Conservation (phyloP, 2,797 vertebrate genomes). For the Fistularia tabacaria region DNA sequence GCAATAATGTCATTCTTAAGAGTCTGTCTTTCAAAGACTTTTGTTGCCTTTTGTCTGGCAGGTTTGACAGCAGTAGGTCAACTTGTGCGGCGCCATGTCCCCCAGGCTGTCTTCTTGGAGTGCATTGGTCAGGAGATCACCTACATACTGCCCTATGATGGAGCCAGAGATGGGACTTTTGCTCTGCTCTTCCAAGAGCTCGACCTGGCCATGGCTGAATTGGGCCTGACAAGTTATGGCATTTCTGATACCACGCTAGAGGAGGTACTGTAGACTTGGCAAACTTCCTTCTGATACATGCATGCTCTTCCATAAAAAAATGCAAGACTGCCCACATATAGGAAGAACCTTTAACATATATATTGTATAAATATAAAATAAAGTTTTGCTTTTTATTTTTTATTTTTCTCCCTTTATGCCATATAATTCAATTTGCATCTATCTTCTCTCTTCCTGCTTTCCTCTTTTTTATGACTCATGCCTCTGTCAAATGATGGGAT, state of each 20-base stretch:
- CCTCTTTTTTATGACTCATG: too few relatives aligned
- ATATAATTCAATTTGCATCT: too few relatives aligned
- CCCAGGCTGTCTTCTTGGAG: conserved; percentile 87
- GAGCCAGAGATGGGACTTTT: conserved; percentile 89
- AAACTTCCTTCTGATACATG: not conserved
- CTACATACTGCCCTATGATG: conserved; percentile 88
- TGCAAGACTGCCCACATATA: too few relatives aligned
- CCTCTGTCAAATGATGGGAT: too few relatives aligned
- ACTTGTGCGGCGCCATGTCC: conserved; percentile 83
- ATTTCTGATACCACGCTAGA: conserved; percentile 97
- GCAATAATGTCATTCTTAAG: not conserved
- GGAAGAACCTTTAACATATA: too few relatives aligned
- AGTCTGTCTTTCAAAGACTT: not conserved
- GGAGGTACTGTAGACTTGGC: conserved; percentile 75
- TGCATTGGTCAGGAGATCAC: conserved; percentile 93
- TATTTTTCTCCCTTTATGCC: too few relatives aligned
- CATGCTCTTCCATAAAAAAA: too few relatives aligned
- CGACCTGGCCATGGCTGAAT: conserved; percentile 81
- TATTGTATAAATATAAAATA: too few relatives aligned
- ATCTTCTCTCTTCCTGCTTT: too few relatives aligned
- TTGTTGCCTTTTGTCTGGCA: conserved; percentile 20
- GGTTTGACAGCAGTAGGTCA: conserved; percentile 59
- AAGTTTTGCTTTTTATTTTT: too few relatives aligned
- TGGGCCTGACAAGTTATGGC: conserved; percentile 93
- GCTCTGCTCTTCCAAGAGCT: conserved; percentile 89